Conservation (phyloP, 1,140 invertebrate genomes). For the Drosophila lini region DNA sequence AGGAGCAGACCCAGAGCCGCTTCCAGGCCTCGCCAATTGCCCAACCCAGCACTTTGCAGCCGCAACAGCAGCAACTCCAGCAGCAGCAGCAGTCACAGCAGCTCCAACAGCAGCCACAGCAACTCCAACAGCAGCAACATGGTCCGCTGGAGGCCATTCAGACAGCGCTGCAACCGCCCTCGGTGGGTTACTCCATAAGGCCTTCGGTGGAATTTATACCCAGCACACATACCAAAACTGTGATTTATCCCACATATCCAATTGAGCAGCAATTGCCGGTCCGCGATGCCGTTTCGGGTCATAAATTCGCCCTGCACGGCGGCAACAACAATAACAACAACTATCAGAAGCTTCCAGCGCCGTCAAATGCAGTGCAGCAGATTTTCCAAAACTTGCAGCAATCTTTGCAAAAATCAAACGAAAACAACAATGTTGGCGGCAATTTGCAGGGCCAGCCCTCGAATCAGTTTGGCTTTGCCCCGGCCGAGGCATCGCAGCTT, state of each 20-base stretch:
- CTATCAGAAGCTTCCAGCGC: conserved; percentile 66
- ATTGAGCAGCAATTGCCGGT: conserved; percentile 82
- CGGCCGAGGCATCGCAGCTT: conserved; percentile 70
- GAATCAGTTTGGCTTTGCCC: conserved; percentile 77
- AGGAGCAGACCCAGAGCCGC: conserved; percentile 85
- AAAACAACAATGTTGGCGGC: conserved; percentile 26
- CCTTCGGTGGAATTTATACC: conserved; percentile 83
- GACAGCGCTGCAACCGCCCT: conserved; percentile 70
- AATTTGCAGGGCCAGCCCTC: conserved; percentile 68
- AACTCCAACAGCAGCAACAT: conserved; percentile 69
- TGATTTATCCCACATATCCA: conserved; percentile 81
- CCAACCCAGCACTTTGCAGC: conserved; percentile 70
- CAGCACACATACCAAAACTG: conserved; percentile 74
- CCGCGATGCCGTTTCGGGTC: conserved; percentile 73
- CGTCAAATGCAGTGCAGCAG: conserved; percentile 75
- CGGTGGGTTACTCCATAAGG: conserved; percentile 76
- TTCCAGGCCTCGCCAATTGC: conserved; percentile 64
- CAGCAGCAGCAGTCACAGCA: conserved; percentile 34
- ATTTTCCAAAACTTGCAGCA: conserved; percentile 82
- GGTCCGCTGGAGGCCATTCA: conserved; percentile 83
- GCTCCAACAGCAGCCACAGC: conserved; percentile 46
- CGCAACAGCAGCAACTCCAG: conserved; percentile 48
- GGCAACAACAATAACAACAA: conserved; percentile 45
- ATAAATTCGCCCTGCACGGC: conserved; percentile 73
- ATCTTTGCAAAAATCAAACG: conserved; percentile 69